Evolutionary conservation across 2,797 vertebrate genomes (phyloP), one percentile per base, ranked within the genome.

Genomic region (Strix occidentalis): DNA sequence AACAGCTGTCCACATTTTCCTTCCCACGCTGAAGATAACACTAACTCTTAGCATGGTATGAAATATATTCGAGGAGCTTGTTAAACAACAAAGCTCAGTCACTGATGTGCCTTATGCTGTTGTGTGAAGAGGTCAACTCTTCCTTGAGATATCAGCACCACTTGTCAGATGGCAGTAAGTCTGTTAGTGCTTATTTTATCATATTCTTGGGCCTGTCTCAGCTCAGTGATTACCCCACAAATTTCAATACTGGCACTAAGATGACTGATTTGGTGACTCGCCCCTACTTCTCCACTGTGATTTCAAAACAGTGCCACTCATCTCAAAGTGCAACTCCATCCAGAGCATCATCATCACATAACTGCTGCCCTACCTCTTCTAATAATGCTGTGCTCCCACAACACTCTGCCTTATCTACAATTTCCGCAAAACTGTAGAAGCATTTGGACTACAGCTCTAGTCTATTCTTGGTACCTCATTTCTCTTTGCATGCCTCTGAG

Each of bases 151-250:
- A 76, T 11, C 7, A 86, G 69, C 60, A 90, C 19, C 35, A 26
- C 64, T 93, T 82, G 43, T 58, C 88, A 97, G 81, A 80, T 50
- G 60, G 77, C 60, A 87, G 23, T 11, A 90, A 72, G 79, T 89
- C 58, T 96, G 85, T 41, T 65, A 35, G 26, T 58, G 45, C 58
- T 91, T 93, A 86, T 87, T 95, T 72, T 86, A 64, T 41, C 66
- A 37, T 11, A 15, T 84, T 95, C 43, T 58, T 76, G 21, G 33
- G 19, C 24, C 60, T 60, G 75, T 58, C 69, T 88, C 65, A 35
- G 46, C n/a, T 81, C 57, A 31, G 46, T 23, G 68, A 83, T 60
- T 53, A 85, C 74, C 35, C 45, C 16, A 21, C 63, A 56, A 64
- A 68, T 93, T 74, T 85, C 70, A 91, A 35, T 46, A 57, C 37